Conservation (phyloP, 2,797 vertebrate species). For the Glyptemys insculpta region DNA sequence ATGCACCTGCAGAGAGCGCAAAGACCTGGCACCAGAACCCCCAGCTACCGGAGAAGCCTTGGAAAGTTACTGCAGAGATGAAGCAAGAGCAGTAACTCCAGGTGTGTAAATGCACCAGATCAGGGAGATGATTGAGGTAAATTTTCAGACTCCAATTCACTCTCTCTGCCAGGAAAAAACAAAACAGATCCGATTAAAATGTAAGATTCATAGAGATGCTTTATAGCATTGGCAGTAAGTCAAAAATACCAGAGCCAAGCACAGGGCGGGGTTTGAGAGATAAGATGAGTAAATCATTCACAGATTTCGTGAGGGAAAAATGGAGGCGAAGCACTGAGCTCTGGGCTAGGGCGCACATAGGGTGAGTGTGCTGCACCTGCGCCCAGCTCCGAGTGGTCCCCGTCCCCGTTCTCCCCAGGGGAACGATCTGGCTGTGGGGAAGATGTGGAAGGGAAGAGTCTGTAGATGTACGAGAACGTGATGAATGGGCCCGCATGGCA, state of each 20-base stretch:
- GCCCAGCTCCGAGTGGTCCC: background rate
- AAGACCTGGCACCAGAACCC: background rate
- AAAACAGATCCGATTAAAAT: background rate
- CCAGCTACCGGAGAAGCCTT: background rate
- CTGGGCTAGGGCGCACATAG: accelerated
- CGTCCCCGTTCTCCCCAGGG: background rate
- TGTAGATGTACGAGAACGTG: background rate
- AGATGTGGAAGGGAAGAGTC: background rate
- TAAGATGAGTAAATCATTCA: background rate
- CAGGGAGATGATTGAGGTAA: background rate
- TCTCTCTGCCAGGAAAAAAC: background rate
- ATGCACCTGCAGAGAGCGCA: background rate
- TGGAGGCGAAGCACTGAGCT: background rate
- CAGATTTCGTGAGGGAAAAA: background rate
- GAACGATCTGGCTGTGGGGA: background rate
- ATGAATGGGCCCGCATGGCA: accelerated
- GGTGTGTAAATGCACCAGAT: background rate
- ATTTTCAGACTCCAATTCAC: background rate
- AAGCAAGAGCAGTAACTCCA: background rate
- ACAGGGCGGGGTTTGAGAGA: background rate
- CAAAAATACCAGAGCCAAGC: background rate
- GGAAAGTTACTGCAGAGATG: background rate
- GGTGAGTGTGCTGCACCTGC: background rate
- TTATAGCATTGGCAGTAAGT: background rate
- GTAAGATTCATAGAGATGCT: background rate